Evolutionary conservation across 2,888 invertebrate species (phyloP).

Genomic region (Muschampia plurimacula): DNA sequence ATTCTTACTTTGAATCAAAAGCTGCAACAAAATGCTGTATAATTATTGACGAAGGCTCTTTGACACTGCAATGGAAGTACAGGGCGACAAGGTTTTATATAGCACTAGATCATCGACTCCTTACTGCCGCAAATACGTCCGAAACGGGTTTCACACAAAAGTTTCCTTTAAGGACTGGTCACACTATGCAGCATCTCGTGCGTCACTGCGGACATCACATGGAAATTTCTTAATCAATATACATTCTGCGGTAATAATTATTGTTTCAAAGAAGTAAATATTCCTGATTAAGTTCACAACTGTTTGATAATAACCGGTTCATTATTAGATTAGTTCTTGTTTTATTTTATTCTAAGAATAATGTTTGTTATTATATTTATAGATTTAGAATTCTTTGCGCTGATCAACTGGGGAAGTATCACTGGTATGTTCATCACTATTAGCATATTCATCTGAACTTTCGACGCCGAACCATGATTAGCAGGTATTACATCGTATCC

Average conservation of each 20-base stretch:
- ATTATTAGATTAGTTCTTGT: background rate
- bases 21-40: background rate
- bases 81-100: slow-evolving; percentile 30
- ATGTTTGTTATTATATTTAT: background rate
- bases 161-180: slow-evolving; percentile 15
- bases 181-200: slow-evolving; percentile 1
- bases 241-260: background rate
- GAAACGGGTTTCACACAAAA: slow-evolving; percentile 29
- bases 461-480: too few species aligned
- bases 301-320: background rate
- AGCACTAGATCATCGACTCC: slow-evolving; percentile 30
- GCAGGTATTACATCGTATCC: too few species aligned
- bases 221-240: slow-evolving; percentile 10
- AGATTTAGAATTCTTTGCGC: background rate
- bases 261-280: slow-evolving; percentile 22
- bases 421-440: background rate
- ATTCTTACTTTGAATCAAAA: slow-evolving; percentile 22
- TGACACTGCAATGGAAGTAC: slow-evolving; percentile 27
- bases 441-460: too few species aligned
- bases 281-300: background rate
- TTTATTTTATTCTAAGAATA: slow-evolving; percentile 2
- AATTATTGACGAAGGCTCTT: slow-evolving; percentile 17
- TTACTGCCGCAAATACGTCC: slow-evolving; percentile 14
- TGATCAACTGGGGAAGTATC: background rate
- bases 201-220: slow-evolving; percentile 22